Conservation (phyloP, 2,888 invertebrate genomes). For the Spisula subtruncata region DNA sequence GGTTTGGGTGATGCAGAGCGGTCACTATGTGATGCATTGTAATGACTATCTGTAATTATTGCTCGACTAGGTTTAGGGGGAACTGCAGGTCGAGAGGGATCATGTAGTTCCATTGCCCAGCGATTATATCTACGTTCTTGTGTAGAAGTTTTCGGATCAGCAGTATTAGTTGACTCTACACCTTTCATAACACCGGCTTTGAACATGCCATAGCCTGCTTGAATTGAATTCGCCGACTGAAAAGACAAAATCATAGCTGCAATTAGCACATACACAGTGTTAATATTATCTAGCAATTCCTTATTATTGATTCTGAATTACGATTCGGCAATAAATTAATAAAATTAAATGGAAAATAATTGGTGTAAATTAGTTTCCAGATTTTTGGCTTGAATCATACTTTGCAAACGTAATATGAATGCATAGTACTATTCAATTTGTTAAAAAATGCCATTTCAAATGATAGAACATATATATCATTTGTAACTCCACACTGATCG, state of each 20-base stretch:
- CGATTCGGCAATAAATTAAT: too few relatives aligned
- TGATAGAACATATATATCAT: too few relatives aligned
- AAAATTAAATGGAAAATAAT: too few relatives aligned
- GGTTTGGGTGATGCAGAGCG: conserved; percentile 80
- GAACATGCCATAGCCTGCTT: conserved; percentile 75
- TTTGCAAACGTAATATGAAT: too few relatives aligned
- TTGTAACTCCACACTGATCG: too few relatives aligned
- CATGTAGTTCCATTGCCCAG: conserved; percentile 73
- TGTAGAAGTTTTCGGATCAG: conserved; percentile 68
- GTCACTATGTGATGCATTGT: conserved; percentile 38
- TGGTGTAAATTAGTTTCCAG: too few relatives aligned
- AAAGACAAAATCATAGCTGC: conserved; percentile 42
- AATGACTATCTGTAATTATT: conserved; percentile 42
- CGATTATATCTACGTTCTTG: conserved; percentile 76
- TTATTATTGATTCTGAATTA: background rate
- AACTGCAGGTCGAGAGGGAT: conserved; percentile 59
- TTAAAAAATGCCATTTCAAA: too few relatives aligned
- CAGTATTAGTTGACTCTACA: conserved; percentile 44
- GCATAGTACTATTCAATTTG: too few relatives aligned
- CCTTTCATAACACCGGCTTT: conserved; percentile 74
- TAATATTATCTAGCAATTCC: background rate
- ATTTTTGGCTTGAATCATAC: too few relatives aligned
- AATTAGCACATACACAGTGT: background rate
- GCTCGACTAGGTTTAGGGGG: conserved; percentile 58
- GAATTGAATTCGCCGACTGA: conserved; percentile 77